These are phyloP conservation scores for Heliconius congener DNA, from an alignment of 1,140 invertebrate species.

Conservation along the genomic window DNA sequence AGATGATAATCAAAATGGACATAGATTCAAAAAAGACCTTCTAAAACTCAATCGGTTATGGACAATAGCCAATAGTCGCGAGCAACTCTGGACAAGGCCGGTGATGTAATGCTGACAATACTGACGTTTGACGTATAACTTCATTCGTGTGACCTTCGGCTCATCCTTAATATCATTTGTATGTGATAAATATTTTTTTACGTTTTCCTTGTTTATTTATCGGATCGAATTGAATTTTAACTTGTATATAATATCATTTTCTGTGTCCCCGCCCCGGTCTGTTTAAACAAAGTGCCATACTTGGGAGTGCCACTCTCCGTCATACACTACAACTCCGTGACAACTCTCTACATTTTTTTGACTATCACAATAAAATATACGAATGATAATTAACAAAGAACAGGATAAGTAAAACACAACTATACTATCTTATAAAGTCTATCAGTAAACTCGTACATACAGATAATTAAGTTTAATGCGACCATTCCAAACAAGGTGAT, in stretches of 20 bases:
- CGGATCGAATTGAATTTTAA: too few species aligned
- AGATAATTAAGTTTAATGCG: conserved; percentile 17
- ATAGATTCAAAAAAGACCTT: background rate
- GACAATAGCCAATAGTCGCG: conserved; percentile 1
- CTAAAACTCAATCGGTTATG: background rate
- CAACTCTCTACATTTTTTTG: too few species aligned
- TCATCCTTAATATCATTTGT: conserved; percentile 24
- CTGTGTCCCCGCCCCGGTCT: too few species aligned
- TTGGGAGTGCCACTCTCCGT: too few species aligned
- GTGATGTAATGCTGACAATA: conserved; percentile 36
- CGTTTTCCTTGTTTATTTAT: background rate
- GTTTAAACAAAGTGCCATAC: too few species aligned
- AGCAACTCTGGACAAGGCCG: conserved; percentile 23
- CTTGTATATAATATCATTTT: too few species aligned
- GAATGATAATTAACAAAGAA: background rate
- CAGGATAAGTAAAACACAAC: background rate
- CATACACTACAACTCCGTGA: too few species aligned
- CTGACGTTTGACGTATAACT: conserved; percentile 17
- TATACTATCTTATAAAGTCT: background rate
- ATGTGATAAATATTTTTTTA: background rate
- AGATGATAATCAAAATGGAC: background rate
- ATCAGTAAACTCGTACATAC: background rate
- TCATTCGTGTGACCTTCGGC: conserved; percentile 29
- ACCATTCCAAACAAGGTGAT: conserved; percentile 1
- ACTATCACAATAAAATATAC: too few species aligned